Evolutionary conservation across 2,113 vertebrate species (phyloP).

Genomic region (Gorsachius goisagi): DNA sequence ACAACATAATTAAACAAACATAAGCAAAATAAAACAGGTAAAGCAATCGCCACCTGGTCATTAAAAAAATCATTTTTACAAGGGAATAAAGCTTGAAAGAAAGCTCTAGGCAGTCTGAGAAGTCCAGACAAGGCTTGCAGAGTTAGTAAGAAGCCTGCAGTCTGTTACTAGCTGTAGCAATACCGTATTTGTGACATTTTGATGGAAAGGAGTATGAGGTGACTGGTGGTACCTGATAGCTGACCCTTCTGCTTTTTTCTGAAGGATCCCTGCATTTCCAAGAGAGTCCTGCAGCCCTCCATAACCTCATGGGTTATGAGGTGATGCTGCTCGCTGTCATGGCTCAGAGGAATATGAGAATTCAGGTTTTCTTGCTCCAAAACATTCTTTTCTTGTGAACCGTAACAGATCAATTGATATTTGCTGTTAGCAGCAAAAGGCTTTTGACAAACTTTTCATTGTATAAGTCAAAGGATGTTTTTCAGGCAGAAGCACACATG

Average conservation of each 20-base stretch:
- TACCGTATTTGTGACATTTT: not conserved
- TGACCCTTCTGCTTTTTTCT: not conserved
- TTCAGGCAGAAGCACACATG: not conserved
- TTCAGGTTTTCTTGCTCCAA: not conserved
- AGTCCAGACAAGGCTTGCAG: not conserved
- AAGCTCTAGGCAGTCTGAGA: not conserved
- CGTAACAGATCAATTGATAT: not conserved
- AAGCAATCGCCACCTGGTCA: rapidly evolving
- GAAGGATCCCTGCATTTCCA: not conserved
- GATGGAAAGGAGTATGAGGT: not conserved
- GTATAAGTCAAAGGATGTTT: not conserved
- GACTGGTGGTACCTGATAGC: not conserved
- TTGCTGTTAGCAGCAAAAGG: not conserved
- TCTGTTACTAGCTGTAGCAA: not conserved
- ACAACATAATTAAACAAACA: not conserved
- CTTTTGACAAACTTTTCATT: not conserved
- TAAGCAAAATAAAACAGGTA: not conserved
- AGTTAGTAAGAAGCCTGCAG: not conserved
- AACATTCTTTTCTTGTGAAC: not conserved
- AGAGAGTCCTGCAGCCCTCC: not conserved
- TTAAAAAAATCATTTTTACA: not conserved
- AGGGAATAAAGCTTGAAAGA: not conserved
- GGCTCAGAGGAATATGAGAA: not conserved
- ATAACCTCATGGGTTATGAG: not conserved
- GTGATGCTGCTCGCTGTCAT: not conserved